Evolutionary conservation across 37 sponge, comb jelly and placozoan species (phyloP).

Genomic region (Tethya wilhelma): DNA sequence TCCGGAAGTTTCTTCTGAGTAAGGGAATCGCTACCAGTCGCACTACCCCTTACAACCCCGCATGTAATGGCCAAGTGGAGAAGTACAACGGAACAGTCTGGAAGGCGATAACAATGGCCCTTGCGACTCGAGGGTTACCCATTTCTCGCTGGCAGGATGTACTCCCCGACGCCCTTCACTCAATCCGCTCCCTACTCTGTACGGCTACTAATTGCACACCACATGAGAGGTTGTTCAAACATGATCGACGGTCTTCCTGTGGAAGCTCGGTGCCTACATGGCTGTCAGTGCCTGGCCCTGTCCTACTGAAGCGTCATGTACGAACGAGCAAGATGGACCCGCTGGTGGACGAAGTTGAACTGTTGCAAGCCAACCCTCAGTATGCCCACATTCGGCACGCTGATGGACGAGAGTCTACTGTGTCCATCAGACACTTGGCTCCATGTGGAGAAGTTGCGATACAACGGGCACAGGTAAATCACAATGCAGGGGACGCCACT

Average conservation of each 20-base stretch:
- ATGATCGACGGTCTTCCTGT: not conserved
- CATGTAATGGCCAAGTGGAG: constrained; percentile 2
- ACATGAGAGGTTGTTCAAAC: constrained; percentile 5
- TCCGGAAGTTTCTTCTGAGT: constrained; percentile 1
- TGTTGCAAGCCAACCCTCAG: constrained; percentile 22
- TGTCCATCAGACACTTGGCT: not conserved
- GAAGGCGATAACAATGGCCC: constrained; percentile 23
- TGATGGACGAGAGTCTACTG: constrained; percentile 17
- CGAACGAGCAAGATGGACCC: constrained; percentile 8
- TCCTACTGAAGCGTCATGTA: constrained; percentile 21
- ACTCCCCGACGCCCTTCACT: constrained; percentile 11
- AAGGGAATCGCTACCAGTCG: constrained; percentile 21
- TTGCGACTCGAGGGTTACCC: not conserved
- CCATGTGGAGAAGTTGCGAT: constrained; percentile 18
- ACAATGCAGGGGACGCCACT: too few relatives aligned
- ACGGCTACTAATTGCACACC: constrained; percentile 13
- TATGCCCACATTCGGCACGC: constrained; percentile 5
- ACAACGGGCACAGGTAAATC: too few relatives aligned
- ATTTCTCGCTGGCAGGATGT: constrained; percentile 17
- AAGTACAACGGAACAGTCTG: constrained; percentile 17
- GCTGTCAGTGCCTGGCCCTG: constrained; percentile 7
- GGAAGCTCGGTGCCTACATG: constrained; percentile 6
- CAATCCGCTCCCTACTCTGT: constrained; percentile 2
- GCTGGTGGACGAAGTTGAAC: constrained; percentile 18
- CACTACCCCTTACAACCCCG: not conserved